Base-by-base conservation (phyloP, 1,140 invertebrate genomes). In the Aphaenogaster ashmeadi region DNA sequence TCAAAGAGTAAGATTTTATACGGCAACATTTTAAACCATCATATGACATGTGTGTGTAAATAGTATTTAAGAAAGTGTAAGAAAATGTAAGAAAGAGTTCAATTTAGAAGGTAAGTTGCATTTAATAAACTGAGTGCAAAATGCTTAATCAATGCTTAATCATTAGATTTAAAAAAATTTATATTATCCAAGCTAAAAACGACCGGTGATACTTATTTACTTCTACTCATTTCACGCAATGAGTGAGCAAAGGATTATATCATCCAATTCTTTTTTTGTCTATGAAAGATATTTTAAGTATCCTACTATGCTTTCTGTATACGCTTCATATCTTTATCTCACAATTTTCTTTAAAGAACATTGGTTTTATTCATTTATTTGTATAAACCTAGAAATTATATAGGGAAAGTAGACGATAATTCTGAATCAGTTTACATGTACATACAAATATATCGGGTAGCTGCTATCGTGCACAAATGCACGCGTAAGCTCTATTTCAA, bases 401-500 rank as follows among this genome's bases (percentile, higher is more conserved):
- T 13, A 13, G 15, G 3, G 8, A 8, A 0, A 69, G 11, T 3
- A 44, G 8, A 18, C 11, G 18, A 56, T 38, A 60, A 21, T 18
- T 60, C 38, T 47, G 27, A 60, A 4, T n/a, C 41, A 8, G 5
- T 36, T 50, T 71, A 27, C 38, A 58, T 15, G 27, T 56, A 69
- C 21, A 6, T n/a, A 50, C n/a, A 8, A 44, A 3, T 71, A 64
- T 27, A 38, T 66, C 33, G n/a, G 41, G 27, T 71, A 67, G 33
- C 21, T 56, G 15, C 33, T 44, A 56, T 72, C n/a, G 54, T 33
- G 18, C 27, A 50, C 27, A 83, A 81, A 58, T 47, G 79, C 66
- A 44, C 79, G 27, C 27, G 38, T 74, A 60, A 84, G 54, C 80
- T n/a, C 33, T 27, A 44, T 75, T 84, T 84, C 41, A 9, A 62